These are phyloP conservation scores for Drosophila auraria DNA, from an alignment of 1,140 invertebrate genomes.

Conservation along the genomic window DNA sequence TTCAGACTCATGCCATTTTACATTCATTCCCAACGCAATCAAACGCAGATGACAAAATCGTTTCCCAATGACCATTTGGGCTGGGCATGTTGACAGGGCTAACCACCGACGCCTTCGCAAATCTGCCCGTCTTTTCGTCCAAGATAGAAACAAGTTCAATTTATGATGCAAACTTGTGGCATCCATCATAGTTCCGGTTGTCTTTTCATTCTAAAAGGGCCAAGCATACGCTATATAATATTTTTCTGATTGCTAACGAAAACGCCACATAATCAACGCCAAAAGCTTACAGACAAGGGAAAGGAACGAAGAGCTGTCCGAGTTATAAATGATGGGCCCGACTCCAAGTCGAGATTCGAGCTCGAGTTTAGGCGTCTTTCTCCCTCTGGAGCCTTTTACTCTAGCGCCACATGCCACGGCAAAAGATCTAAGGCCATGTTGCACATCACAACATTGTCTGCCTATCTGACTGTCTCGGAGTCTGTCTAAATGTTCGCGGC, in stretches of 20 bases:
- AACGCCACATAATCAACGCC: conserved; percentile 52
- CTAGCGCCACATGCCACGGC: conserved; percentile 78
- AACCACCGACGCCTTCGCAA: conserved; percentile 51
- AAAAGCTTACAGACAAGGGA: conserved; percentile 37
- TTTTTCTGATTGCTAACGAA: conserved; percentile 42
- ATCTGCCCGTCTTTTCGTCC: conserved; percentile 22
- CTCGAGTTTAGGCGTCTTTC: conserved; percentile 36
- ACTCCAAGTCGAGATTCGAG: conserved; percentile 31
- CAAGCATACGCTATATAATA: conserved; percentile 29
- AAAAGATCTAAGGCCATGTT: conserved; percentile 71
- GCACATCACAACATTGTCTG: conserved; percentile 40
- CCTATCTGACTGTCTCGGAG: conserved; percentile 26
- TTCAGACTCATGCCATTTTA: conserved; percentile 4
- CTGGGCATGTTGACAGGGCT: conserved; percentile 59
- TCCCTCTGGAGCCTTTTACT: conserved; percentile 43
- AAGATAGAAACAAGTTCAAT: conserved; percentile 51
- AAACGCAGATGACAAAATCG: conserved; percentile 24
- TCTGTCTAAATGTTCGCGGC: conserved; percentile 70
- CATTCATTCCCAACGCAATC: conserved; percentile 14
- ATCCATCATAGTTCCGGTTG: conserved; percentile 65
- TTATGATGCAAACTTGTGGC: conserved; percentile 65
- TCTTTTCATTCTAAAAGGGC: conserved; percentile 51
- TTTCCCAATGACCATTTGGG: conserved; percentile 51
- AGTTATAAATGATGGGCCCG: conserved; percentile 69
- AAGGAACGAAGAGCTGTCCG: conserved; percentile 52